These are phyloP conservation scores for Erannis defoliaria DNA, from an alignment of 2,888 invertebrate species.

Conservation along the genomic window DNA sequence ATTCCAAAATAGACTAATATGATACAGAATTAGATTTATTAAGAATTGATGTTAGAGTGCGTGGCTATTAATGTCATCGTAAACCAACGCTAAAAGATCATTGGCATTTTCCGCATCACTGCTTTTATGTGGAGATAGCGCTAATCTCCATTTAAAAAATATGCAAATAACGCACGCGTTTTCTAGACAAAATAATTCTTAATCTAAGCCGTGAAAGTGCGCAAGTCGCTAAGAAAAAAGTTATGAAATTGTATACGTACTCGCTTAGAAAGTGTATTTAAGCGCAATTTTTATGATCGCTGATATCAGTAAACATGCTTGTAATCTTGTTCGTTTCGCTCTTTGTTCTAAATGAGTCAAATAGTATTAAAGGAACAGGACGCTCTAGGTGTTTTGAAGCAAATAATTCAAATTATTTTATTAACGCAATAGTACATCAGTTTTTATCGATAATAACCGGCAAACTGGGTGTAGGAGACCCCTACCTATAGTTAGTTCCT, in stretches of 20 bases:
- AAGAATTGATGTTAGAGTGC: conserved; percentile 22
- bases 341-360: conserved; percentile 8
- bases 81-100: conserved; percentile 9
- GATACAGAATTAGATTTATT: conserved; percentile 33
- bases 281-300: neutral
- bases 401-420: no score
- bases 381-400: neutral
- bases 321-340: conserved; percentile 2
- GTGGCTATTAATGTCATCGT: conserved; percentile 27
- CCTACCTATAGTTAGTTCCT: no score
- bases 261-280: conserved; percentile 4
- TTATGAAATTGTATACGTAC: conserved; percentile 9
- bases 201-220: neutral
- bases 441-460: no score
- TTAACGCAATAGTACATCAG: no score
- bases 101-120: conserved; percentile 7
- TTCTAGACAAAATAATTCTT: neutral
- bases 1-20: conserved; percentile 28
- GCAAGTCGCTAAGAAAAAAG: neutral
- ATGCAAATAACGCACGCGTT: neutral
- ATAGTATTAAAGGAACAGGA: neutral
- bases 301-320: conserved; percentile 8
- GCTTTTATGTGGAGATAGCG: conserved; percentile 4
- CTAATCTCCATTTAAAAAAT: neutral
- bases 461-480: no score